Conservation (phyloP, 2,888 invertebrate genomes). For the Rhagium mordax region DNA sequence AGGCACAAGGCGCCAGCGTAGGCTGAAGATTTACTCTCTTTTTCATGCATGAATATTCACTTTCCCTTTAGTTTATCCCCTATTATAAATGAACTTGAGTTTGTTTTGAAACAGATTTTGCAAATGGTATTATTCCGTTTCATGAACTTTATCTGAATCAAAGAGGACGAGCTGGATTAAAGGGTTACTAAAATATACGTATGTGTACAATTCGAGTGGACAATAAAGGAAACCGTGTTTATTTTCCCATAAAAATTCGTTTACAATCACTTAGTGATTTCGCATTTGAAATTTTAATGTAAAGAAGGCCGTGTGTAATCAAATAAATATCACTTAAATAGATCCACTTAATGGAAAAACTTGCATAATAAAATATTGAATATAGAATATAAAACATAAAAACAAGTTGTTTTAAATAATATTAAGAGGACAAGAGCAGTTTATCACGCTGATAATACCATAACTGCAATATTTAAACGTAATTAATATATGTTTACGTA, state of each 20-base stretch:
- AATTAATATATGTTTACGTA: no score
- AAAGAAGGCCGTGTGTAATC: no score
- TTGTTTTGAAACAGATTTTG: conserved; percentile 19
- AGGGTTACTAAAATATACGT: background rate
- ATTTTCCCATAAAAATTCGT: background rate
- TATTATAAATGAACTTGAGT: conserved; percentile 26
- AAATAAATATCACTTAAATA: no score
- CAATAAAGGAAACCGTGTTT: background rate
- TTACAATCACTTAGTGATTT: background rate
- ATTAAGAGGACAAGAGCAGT: no score
- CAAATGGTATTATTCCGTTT: conserved; percentile 22
- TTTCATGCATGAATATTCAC: conserved; percentile 32
- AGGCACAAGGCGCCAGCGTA: background rate
- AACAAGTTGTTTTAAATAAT: no score
- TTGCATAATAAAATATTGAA: no score
- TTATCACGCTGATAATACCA: no score
- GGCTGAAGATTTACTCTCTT: conserved; percentile 30
- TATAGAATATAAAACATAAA: no score
- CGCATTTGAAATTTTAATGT: background rate
- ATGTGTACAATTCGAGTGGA: background rate
- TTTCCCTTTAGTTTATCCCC: conserved; percentile 6
- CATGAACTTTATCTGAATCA: conserved; percentile 2
- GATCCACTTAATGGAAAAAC: no score
- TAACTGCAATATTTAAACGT: no score
- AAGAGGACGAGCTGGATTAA: background rate